These are phyloP conservation scores for Drosophila setosimentum DNA, from an alignment of 2,888 invertebrate genomes.

Conservation along the genomic window DNA sequence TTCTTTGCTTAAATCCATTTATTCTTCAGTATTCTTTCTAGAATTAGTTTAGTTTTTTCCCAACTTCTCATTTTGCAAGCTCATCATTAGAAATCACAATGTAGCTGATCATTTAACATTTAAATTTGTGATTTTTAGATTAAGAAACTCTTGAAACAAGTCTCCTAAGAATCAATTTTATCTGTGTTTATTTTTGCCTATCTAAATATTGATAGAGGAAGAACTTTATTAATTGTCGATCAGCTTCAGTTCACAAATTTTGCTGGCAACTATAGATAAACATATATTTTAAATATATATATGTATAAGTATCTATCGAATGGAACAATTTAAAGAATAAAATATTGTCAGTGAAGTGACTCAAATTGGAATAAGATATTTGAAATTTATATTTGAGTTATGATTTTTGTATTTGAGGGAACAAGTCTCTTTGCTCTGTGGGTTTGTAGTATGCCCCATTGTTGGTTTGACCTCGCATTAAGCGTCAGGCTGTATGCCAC, in stretches of 20 bases:
- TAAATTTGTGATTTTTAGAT: neutral
- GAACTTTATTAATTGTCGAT: neutral
- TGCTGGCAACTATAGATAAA: no score
- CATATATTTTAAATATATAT: neutral
- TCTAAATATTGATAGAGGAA: neutral
- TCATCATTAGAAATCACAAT: neutral
- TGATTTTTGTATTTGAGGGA: neutral
- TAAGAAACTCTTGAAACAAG: neutral
- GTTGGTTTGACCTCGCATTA: conserved; percentile 70
- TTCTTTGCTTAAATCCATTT: neutral
- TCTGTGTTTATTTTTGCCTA: neutral
- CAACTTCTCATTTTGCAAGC: neutral
- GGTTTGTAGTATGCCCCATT: conserved; percentile 23
- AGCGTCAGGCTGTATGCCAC: conserved; percentile 36
- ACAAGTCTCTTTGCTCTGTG: neutral
- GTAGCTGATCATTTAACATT: neutral
- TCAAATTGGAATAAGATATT: neutral
- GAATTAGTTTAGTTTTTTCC: neutral
- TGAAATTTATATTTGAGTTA: neutral
- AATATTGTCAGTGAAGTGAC: neutral
- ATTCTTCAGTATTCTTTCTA: neutral
- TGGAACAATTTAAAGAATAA: neutral
- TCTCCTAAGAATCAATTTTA: neutral
- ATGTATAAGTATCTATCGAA: no score
- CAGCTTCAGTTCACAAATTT: neutral